These are phyloP conservation scores for Andrena chrysosceles DNA, from an alignment of 2,888 invertebrate species.

Conservation along the genomic window DNA sequence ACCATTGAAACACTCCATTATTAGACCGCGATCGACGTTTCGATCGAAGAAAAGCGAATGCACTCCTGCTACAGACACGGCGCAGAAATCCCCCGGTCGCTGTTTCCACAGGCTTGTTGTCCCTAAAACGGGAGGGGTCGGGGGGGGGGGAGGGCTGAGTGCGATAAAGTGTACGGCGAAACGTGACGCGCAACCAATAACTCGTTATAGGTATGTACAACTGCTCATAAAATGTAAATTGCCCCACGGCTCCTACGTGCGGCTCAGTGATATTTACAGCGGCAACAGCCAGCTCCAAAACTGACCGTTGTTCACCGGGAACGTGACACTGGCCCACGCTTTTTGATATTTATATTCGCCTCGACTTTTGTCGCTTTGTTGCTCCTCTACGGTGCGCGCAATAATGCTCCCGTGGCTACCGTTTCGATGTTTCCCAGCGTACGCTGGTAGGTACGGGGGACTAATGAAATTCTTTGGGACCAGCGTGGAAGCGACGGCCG, in stretches of 20 bases:
- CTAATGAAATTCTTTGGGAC: too few relatives aligned
- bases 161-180: constrained; percentile 37
- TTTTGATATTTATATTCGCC: constrained; percentile 32
- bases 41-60: constrained; percentile 12
- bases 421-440: background rate
- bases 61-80: background rate
- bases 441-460: too few relatives aligned
- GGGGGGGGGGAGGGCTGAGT: background rate
- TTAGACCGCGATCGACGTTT: constrained; percentile 9
- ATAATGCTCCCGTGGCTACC: background rate
- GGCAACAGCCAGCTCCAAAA: constrained; percentile 64
- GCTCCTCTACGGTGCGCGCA: background rate
- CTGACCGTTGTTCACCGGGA: constrained; percentile 47
- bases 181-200: constrained; percentile 62
- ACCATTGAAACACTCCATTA: constrained; percentile 14
- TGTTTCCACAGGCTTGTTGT: constrained; percentile 1
- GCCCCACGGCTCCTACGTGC: constrained; percentile 27
- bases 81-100: background rate
- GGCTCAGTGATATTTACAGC: constrained; percentile 57
- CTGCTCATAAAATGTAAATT: constrained; percentile 61
- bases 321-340: background rate
- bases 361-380: background rate
- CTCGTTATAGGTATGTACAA: constrained; percentile 35
- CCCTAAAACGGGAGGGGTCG: background rate
- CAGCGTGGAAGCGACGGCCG: too few relatives aligned